A percentile compares a stretch with the other conserved stretches of the same genome.
Evolutionary conservation across 2,113 vertebrate genomes (phyloP).

Genomic region (Miniopterus natalensis): DNA sequence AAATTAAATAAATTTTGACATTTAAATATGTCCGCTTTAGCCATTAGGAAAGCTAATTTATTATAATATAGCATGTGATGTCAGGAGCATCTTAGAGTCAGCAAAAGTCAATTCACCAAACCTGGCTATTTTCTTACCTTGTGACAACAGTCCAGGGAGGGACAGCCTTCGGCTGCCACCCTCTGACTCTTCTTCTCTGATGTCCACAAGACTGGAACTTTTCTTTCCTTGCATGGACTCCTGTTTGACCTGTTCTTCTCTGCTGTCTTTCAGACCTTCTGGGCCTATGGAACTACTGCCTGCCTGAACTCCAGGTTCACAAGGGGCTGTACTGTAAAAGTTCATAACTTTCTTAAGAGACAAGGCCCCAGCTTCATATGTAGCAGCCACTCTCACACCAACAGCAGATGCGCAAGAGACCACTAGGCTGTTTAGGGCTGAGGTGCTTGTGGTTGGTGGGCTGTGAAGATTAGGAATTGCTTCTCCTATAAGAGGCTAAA

Average conservation of each 20-base stretch:
- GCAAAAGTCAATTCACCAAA: neutral
- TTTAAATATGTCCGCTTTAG: neutral
- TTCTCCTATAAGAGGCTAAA: conserved; percentile 88
- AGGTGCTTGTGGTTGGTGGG: conserved; percentile 88
- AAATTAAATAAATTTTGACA: neutral
- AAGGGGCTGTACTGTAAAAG: conserved; percentile 89
- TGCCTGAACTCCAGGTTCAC: conserved; percentile 78
- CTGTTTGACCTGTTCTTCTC: conserved; percentile 91
- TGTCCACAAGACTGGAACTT: conserved; percentile 97
- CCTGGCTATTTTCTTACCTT: conserved; percentile 90
- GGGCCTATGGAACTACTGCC: conserved; percentile 75
- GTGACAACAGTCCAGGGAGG: conserved; percentile 96
- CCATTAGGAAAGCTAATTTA: neutral
- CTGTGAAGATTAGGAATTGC: conserved; percentile 84
- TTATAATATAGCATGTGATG: neutral
- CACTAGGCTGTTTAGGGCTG: conserved; percentile 95
- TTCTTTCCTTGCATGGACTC: conserved; percentile 97
- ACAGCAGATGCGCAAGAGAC: conserved; percentile 97
- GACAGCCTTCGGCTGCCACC: conserved; percentile 95
- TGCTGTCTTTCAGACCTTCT: conserved; percentile 87
- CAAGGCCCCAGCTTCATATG: conserved; percentile 94
- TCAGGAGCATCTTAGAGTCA: neutral
- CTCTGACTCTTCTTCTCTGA: conserved; percentile 96
- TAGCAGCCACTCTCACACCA: conserved; percentile 96
- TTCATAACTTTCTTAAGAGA: conserved; percentile 98